Evolutionary conservation across 1,140 invertebrate genomes (phyloP), one percentile per base, ranked within the genome.

Genomic region (Pteromalus puparum): DNA sequence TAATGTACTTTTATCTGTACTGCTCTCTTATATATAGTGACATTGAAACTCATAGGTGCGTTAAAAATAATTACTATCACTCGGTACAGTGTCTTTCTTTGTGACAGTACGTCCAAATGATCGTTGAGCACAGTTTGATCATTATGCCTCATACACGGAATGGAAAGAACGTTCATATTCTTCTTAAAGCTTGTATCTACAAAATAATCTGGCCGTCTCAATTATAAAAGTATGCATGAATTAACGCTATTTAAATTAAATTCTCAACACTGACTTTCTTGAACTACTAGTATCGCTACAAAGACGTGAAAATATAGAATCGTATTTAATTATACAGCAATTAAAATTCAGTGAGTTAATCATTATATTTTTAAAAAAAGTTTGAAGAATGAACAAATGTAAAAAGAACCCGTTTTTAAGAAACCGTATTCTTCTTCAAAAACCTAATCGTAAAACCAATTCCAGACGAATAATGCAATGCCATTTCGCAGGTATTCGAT

Each of bases 401-500:
- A 34, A 5, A 34, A 34, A 34, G 2, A n/a, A n/a, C n/a, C n/a
- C n/a, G n/a, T n/a, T n/a, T n/a, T n/a, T n/a, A n/a, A n/a, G n/a
- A 34, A 34, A 5, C 7, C 10, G 38, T 7, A 42, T 9, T 42
- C 9, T 42, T 42, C 38, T 42, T 42, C 9, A 5, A 42, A 42
- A 42, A 42, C 6, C 38, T 42, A 42, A 42, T 42, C 38, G 38
- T 42, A 42, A 42, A 42, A 7, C 9, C 38, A 9, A 42, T 42
- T 42, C 38, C 38, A 42, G 38, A 42, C 38, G 38, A 42, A 42
- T 42, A 42, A 42, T 10, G 38, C 38, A 7, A 7, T 61, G 15
- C 18, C 75, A 12, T 83, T 85, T 87, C 85, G 81, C 85, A 95
- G 95, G 98, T 98, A 2, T 99, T 99, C 90, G 97, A 99, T 93